Evolutionary conservation across 2,888 invertebrate species (phyloP).

Genomic region (Uropetala carovei): DNA sequence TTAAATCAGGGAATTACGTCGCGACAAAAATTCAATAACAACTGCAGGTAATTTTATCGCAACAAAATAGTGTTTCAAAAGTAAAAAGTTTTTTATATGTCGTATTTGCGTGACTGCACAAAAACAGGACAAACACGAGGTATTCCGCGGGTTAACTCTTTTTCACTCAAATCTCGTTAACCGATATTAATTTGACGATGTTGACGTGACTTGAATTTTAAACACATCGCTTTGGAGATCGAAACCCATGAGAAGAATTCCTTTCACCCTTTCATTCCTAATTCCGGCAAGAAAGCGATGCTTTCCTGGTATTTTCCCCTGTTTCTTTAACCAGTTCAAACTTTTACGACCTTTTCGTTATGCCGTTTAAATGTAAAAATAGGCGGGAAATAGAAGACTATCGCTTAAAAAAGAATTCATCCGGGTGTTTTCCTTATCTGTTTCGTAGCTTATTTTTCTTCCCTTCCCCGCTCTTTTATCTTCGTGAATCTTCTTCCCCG

Average conservation of each 20-base stretch:
- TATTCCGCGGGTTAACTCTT: no score
- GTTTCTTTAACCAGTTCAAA: slow-evolving; percentile 22
- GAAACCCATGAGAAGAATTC: neutral
- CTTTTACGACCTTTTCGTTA: slow-evolving; percentile 45
- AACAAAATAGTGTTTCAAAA: no score
- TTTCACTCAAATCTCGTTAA: neutral
- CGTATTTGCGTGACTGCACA: no score
- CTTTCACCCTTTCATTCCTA: neutral
- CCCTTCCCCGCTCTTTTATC: neutral
- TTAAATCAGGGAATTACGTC: no score
- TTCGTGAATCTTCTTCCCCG: neutral
- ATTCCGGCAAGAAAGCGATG: neutral
- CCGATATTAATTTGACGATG: neutral
- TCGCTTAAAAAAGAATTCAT: neutral
- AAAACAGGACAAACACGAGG: no score
- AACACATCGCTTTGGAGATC: neutral
- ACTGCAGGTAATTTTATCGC: no score
- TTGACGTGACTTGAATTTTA: neutral
- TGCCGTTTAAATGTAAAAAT: slow-evolving; percentile 26
- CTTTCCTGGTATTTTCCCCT: neutral
- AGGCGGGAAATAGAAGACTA: neutral
- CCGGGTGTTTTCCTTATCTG: neutral
- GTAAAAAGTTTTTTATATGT: no score
- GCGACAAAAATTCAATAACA: no score
- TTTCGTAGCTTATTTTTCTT: neutral